Evolutionary conservation across 2,113 vertebrate genomes (phyloP).

Genomic region (Mesoclemmys tuberculata): DNA sequence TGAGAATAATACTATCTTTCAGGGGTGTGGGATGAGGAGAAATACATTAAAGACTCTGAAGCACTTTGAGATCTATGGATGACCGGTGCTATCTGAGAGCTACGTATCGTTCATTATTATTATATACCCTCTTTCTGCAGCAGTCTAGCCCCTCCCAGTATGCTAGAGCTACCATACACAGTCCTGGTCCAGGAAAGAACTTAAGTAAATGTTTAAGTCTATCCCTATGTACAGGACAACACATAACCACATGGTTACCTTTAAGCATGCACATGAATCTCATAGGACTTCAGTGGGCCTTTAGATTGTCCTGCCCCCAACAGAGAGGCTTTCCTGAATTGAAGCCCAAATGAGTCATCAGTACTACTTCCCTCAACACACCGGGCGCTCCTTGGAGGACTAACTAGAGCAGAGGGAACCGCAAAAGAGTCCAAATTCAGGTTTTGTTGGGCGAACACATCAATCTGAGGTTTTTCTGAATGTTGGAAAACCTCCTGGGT

Average conservation of each 20-base stretch:
- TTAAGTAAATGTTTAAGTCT: neutral
- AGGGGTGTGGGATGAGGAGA: no score
- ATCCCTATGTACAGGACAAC: no score
- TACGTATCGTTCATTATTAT: no score
- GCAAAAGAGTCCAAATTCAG: neutral
- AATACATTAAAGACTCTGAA: no score
- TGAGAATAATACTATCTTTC: no score
- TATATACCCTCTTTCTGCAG: no score
- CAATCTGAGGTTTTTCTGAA: fast-evolving
- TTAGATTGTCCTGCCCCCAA: neutral
- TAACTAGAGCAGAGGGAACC: neutral
- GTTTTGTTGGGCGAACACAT: neutral
- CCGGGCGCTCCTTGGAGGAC: neutral
- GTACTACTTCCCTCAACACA: neutral
- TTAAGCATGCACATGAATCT: neutral
- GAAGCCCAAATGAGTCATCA: fast-evolving
- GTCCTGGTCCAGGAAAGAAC: neutral
- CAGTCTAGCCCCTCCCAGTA: no score
- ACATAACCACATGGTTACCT: neutral
- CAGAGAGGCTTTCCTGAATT: neutral
- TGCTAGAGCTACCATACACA: no score
- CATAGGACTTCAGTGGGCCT: neutral
- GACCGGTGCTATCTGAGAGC: no score
- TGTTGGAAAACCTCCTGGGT: fast-evolving
- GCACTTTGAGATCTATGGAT: no score